Evolutionary conservation across 2,888 invertebrate genomes (phyloP).

Genomic region (Vanessa cardui): DNA sequence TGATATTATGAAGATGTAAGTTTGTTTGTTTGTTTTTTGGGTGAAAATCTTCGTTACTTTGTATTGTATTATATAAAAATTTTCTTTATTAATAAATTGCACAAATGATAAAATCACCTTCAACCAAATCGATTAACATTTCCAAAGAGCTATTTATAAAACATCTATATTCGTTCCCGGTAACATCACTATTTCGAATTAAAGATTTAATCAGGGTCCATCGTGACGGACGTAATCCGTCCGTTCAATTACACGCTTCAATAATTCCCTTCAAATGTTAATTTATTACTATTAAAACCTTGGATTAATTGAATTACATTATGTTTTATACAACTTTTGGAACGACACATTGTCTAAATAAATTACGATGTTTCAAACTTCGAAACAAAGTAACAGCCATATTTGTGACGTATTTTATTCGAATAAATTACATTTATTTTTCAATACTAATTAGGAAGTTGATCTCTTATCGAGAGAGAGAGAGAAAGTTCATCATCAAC

Average conservation of each 20-base stretch:
- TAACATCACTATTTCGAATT: conserved; percentile 1
- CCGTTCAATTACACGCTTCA: conserved; percentile 2
- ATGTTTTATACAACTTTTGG: not conserved
- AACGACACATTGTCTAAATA: not conserved
- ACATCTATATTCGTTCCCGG: not conserved
- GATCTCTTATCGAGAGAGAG: too few relatives aligned
- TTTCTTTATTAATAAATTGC: too few relatives aligned
- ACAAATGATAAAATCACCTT: too few relatives aligned
- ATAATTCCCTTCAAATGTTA: conserved; percentile 5
- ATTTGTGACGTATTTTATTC: too few relatives aligned
- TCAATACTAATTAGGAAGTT: too few relatives aligned
- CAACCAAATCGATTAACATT: not conserved
- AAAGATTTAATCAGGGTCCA: conserved; percentile 4
- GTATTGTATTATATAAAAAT: too few relatives aligned
- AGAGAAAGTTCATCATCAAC: too few relatives aligned
- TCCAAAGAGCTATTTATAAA: not conserved
- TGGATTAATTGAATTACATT: not conserved
- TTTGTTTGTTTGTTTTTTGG: too few relatives aligned
- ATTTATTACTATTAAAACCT: conserved; percentile 1
- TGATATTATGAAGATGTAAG: too few relatives aligned
- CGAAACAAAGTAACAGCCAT: too few relatives aligned
- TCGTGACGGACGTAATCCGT: not conserved
- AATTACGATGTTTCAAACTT: not conserved
- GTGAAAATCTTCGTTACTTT: too few relatives aligned
- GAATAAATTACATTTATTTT: too few relatives aligned